These are phyloP conservation scores for Drosophila mayaguana DNA, from an alignment of 2,888 invertebrate species.

Conservation along the genomic window DNA sequence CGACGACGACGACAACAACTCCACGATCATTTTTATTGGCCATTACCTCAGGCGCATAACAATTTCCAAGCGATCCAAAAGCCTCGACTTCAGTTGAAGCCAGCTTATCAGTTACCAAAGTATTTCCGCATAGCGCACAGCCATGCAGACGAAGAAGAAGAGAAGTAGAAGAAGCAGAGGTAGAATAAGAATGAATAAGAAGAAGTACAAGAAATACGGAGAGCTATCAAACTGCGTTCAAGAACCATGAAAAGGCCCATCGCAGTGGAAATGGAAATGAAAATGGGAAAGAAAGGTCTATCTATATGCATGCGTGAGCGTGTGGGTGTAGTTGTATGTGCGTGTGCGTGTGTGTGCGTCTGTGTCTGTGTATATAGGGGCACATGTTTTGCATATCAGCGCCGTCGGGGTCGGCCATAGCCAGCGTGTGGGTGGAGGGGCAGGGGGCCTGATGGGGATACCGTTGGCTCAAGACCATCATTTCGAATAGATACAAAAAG, in stretches of 20 bases:
- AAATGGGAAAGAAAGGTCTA: constrained; percentile 29
- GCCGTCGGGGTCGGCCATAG: background rate
- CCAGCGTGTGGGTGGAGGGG: background rate
- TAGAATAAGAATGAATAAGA: background rate
- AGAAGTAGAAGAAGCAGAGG: too few species aligned
- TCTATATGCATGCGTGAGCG: constrained; percentile 2
- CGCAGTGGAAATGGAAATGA: constrained; percentile 32
- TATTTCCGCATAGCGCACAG: constrained; percentile 53
- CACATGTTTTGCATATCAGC: constrained; percentile 44
- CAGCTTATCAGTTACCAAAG: constrained; percentile 46
- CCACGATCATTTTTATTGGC: constrained; percentile 55
- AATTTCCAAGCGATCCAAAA: constrained; percentile 36
- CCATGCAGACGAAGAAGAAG: background rate
- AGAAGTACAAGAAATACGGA: constrained; percentile 1
- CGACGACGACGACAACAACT: constrained; percentile 22
- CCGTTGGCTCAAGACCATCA: constrained; percentile 19
- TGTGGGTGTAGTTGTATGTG: background rate
- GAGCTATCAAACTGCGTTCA: constrained; percentile 36
- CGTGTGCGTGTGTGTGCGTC: background rate
- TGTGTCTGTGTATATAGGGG: constrained; percentile 30
- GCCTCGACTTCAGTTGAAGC: constrained; percentile 9
- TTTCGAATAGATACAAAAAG: constrained; percentile 37
- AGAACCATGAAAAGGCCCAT: constrained; percentile 28
- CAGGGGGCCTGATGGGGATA: too few species aligned
- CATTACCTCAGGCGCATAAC: constrained; percentile 55